Evolutionary conservation across 2,113 vertebrate genomes (phyloP).

Genomic region (Grus americana): DNA sequence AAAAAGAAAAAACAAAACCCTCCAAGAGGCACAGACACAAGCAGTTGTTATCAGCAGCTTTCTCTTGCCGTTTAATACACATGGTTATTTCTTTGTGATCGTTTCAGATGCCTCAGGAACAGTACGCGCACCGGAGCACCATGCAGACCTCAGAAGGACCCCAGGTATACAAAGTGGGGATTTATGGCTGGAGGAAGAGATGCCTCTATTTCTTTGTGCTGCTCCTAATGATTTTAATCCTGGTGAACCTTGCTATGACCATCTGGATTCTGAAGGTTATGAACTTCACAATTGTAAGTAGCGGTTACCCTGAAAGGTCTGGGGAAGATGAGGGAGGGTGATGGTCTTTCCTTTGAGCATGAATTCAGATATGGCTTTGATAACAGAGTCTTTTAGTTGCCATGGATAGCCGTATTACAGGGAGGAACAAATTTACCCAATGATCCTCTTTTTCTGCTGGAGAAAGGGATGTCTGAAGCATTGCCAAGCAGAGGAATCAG

Average conservation of each 20-base stretch:
- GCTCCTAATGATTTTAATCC: constrained; percentile 97
- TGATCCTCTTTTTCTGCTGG: background rate
- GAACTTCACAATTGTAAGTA: constrained; percentile 99
- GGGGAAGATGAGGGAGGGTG: background rate
- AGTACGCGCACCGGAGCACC: constrained; percentile 92
- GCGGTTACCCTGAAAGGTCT: background rate
- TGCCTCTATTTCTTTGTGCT: constrained; percentile 99
- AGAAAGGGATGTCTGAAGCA: background rate
- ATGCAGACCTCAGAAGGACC: constrained; percentile 92
- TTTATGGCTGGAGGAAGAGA: constrained; percentile 99
- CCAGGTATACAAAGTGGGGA: constrained; percentile 98
- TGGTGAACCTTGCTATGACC: constrained; percentile 98
- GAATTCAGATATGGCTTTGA: background rate
- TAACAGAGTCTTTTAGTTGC: background rate
- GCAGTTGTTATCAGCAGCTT: background rate
- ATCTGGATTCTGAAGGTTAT: constrained; percentile 99
- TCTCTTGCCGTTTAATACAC: background rate
- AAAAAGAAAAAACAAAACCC: background rate
- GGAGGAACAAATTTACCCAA: background rate
- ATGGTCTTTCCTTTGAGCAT: background rate
- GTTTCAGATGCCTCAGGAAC: constrained; percentile 97
- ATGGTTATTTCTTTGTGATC: constrained; percentile 25
- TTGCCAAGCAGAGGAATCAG: background rate
- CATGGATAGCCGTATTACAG: background rate
- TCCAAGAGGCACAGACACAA: background rate